Percentiles rank a stretch among this genome's conserved stretches.
Evolutionary conservation across 2,797 vertebrate species (phyloP).

Genomic region (Cetoscarus ocellatus): DNA sequence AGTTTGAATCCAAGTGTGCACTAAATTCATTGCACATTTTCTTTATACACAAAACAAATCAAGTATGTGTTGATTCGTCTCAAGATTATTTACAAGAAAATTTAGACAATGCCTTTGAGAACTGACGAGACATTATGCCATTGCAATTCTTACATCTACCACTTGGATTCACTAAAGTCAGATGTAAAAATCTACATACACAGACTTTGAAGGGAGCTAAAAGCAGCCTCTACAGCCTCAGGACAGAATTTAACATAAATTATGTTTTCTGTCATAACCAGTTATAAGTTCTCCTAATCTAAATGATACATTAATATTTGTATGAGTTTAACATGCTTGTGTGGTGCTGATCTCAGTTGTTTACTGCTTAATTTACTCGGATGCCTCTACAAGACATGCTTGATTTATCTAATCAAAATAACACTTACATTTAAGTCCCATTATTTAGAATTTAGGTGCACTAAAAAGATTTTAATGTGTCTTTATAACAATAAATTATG

Average conservation of each 20-base stretch:
- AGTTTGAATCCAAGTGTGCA: background rate
- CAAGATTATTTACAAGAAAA: background rate
- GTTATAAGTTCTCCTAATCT: slow-evolving; percentile 36
- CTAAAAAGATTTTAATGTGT: background rate
- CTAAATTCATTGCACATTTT: background rate
- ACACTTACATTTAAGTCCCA: background rate
- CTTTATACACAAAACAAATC: background rate
- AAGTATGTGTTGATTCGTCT: background rate
- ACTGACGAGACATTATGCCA: background rate
- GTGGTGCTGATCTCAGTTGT: slow-evolving; percentile 27
- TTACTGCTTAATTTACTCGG: slow-evolving; percentile 17
- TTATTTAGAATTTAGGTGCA: background rate
- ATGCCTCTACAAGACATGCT: slow-evolving; percentile 1
- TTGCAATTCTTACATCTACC: slow-evolving; percentile 4
- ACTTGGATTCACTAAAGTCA: background rate
- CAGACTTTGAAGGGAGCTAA: slow-evolving; percentile 7
- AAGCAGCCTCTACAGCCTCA: slow-evolving; percentile 50
- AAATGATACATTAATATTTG: slow-evolving; percentile 55
- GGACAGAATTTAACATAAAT: slow-evolving; percentile 33
- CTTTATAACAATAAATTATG: background rate
- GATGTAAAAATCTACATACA: background rate
- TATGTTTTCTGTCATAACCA: slow-evolving; percentile 29
- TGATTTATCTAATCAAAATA: slow-evolving; percentile 12
- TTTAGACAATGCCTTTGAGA: no score
- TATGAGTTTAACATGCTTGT: slow-evolving; percentile 50